Evolutionary conservation across 2,113 vertebrate genomes (phyloP), one percentile per base, ranked within the genome.

Genomic region (Paradoxurus hermaphroditus): DNA sequence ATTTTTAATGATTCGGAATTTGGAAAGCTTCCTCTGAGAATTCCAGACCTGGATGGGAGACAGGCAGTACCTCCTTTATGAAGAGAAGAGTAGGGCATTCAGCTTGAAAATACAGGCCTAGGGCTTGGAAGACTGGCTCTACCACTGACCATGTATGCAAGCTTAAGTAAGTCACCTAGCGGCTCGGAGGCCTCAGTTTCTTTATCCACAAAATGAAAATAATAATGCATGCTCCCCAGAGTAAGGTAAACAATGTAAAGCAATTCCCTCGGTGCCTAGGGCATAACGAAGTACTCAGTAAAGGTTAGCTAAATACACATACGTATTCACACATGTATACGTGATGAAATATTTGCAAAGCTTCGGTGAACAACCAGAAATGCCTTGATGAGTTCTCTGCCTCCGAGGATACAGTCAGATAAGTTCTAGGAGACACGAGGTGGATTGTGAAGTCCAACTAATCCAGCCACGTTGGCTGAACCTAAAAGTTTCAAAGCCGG

Each of bases 1-100:
- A 92, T 34, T 95, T 95, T 90, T 79, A 86, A 93, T 21, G 44
- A 88, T 91, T 93, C 78, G 79, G 34, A 79, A 36, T 8, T 87
- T 94, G 36, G 53, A 67, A 78, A 62, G 7, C 44, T 77, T 94
- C 49, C 83, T 88, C 23, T 46, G 29, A 62, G 34, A 82, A 95
- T 19, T 31, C 23, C 3, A 18, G 53, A 19, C 6, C 21, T 90
- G 59, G 5, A 73, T 70, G 4, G 93, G 62, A 85, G 36, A 95
- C 10, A 96, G 4, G 0, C 3, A 70, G 9, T 67, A 27, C 13
- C 5, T 77, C 63, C 29, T 79, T 96, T 29, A 91, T n/a, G 59
- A 91, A 65, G 19, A 94, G 59, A 91, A 73, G 6, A 78, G 23
- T 16, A 16, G 27, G 31, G 9, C 2, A 15, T 23, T 79, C 27